Evolutionary conservation across 2,888 invertebrate genomes (phyloP), one percentile per base, ranked within the genome.

Genomic region (Caenorhabditis auriculariae): DNA sequence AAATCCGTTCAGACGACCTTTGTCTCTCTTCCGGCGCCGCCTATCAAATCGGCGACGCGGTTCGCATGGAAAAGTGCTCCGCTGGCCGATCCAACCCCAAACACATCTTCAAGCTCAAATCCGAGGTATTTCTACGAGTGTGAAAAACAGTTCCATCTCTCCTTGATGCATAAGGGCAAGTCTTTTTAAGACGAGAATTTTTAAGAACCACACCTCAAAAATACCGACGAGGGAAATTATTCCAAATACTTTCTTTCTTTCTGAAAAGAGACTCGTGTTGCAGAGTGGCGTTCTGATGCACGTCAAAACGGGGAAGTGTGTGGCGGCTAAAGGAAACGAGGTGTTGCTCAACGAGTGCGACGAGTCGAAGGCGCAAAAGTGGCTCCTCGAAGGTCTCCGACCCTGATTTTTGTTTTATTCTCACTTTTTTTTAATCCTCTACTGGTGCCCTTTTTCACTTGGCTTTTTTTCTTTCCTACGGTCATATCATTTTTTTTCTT

Each of bases 1-100:
- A 80, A 50, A 58, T 81, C 21, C 69, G 80, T 24, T 71, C 77
- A 4, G 81, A 81, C 49, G 81, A 81, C 48, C 51, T 75, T 17
- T 81, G 81, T 59, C 60, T 81, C 21, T 66, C 77, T 0, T 65
- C 67, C 12, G 68, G 64, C 4, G 53, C 60, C 17, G 59, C 55
- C 28, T 60, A 47, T 46, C 54, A 54, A 35, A 41, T 58, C 29
- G 59, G 60, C 43, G 58, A 60, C 23, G 56, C 55, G n/a, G 49
- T 75, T 24, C 49, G 59, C 29, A 32, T 75, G 60, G 78, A 78
- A 29, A 72, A 72, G 49, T 78, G 78, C 44, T 52, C 66, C 4
- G 64, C 65, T 23, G 69, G 67, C 32, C 63, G 64, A 26, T 50
- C 66, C 15, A 68, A 61, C 49, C 46, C 58, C 26, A 74, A 72